Evolutionary conservation across 2,888 invertebrate species (phyloP), one percentile per base, ranked within the genome.

Genomic region (Microplitis deprimator): DNA sequence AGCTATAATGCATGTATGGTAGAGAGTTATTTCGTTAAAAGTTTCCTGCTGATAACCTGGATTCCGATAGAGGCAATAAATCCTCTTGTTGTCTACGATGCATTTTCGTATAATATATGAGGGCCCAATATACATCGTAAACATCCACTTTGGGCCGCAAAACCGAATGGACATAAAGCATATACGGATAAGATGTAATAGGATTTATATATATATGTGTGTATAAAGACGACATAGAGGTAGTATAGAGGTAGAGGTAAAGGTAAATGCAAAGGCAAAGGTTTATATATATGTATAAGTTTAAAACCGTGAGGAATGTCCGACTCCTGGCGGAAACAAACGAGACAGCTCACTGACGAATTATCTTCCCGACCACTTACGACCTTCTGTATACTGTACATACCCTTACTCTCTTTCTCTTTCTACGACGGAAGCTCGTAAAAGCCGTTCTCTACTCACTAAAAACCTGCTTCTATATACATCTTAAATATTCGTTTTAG

Each of bases 21-120:
- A 61, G 77, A 76, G 81, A 82, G 82, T 82, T 82, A 82, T 82
- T 82, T 77, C 81, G 82, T 82, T 82, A 81, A 82, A 82, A 82
- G 82, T 82, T 82, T 82, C 79, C 81, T 79, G 79, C 82, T 81
- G 82, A 82, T 82, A 82, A 81, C 81, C 71, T 76, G 77, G 81
- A 82, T 82, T 78, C 79, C 82, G 79, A 82, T 81, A 81, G 79
- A 80, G 77, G 80, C 78, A 79, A 82, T 82, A 82, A 82, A 82
- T 82, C 79, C 76, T 78, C 38, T 61, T 64, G 79, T 79, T 81
- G 77, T 82, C 79, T 81, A 81, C 82, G 80, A 80, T 82, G 78
- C 81, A 79, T 80, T 81, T 73, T 78, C 70, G 75, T 77, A 62
- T 65, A 72, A 73, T 76, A 70, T 67, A 50, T 13, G 50, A 50